Percentiles rank a stretch among this genome's conserved stretches.
Conservation (phyloP, 2,113 vertebrate genomes). For the Etheostoma cragini region DNA sequence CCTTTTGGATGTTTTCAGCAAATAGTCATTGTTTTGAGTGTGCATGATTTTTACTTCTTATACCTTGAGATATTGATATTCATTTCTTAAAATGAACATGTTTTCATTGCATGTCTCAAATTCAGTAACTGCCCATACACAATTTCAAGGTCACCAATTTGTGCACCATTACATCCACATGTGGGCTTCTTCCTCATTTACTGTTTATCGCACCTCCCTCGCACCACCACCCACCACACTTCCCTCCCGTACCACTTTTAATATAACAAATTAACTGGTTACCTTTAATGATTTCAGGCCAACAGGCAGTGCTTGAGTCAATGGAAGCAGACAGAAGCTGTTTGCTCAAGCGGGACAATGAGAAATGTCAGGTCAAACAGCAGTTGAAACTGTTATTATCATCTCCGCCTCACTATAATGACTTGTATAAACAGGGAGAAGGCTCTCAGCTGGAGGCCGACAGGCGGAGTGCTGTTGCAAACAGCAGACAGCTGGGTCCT, state of each 20-base stretch:
- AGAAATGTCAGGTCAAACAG: constrained; percentile 97
- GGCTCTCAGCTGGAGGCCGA: constrained; percentile 92
- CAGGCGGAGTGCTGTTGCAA: constrained; percentile 76
- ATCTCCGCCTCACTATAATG: constrained; percentile 93
- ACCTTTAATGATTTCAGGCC: neutral
- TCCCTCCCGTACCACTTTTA: neutral
- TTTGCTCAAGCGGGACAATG: constrained; percentile 82
- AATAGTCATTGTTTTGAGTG: neutral
- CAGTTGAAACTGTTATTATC: constrained; percentile 96
- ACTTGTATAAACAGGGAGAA: constrained; percentile 97
- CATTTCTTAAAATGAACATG: neutral
- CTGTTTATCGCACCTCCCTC: neutral
- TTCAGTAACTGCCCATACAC: neutral
- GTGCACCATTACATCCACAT: neutral
- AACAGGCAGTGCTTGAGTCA: neutral
- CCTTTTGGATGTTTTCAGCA: no score
- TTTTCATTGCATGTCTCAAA: neutral
- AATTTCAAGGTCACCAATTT: neutral
- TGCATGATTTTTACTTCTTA: neutral
- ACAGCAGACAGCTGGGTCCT: constrained; percentile 89
- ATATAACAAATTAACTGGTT: neutral
- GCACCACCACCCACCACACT: neutral
- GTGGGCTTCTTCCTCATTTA: neutral
- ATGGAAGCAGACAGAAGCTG: constrained; percentile 25
- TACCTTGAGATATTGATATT: neutral